phyloP scores from a whole-genome alignment of 2,888 invertebrate genomes.

The Chirona hameri region DNA sequence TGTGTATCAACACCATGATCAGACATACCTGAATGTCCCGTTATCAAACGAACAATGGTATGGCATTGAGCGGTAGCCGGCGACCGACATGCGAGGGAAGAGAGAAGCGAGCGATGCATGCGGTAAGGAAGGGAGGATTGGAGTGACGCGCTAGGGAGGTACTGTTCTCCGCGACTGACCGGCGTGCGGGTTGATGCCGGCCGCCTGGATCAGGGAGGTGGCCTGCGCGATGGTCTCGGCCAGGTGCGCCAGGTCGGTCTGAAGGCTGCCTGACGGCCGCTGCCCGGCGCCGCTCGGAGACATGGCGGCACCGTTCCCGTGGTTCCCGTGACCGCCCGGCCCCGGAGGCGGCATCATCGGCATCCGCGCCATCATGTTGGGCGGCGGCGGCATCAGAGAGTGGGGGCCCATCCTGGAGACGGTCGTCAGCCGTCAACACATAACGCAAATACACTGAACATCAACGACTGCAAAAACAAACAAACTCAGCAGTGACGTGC shows the following conservation, averaged over 20 bases:
- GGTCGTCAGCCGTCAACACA: too few relatives aligned
- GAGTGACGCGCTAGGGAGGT: not conserved
- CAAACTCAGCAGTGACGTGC: too few relatives aligned
- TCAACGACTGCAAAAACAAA: too few relatives aligned
- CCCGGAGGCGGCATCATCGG: constrained; percentile 12
- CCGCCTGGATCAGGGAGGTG: constrained; percentile 66
- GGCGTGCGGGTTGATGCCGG: constrained; percentile 45
- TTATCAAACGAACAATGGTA: too few relatives aligned
- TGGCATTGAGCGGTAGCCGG: too few relatives aligned
- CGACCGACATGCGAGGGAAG: too few relatives aligned
- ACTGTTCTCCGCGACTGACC: not conserved
- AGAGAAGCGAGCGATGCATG: too few relatives aligned
- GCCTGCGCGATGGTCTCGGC: constrained; percentile 75
- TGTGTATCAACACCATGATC: too few relatives aligned
- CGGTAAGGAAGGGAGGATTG: not conserved
- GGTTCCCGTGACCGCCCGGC: not conserved
- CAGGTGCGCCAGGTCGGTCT: constrained; percentile 62
- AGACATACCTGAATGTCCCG: too few relatives aligned
- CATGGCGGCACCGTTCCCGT: not conserved
- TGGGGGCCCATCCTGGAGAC: constrained; percentile 13
- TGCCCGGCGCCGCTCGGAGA: constrained; percentile 23
- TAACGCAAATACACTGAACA: too few relatives aligned
- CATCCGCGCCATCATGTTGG: constrained; percentile 30
- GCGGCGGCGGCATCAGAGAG: constrained; percentile 25
- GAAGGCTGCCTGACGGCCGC: constrained; percentile 40